These are phyloP conservation scores for Aurelia sp. DNA, from an alignment of 30 jellyfish, hydroid and myxozoan genomes.

Conservation along the genomic window DNA sequence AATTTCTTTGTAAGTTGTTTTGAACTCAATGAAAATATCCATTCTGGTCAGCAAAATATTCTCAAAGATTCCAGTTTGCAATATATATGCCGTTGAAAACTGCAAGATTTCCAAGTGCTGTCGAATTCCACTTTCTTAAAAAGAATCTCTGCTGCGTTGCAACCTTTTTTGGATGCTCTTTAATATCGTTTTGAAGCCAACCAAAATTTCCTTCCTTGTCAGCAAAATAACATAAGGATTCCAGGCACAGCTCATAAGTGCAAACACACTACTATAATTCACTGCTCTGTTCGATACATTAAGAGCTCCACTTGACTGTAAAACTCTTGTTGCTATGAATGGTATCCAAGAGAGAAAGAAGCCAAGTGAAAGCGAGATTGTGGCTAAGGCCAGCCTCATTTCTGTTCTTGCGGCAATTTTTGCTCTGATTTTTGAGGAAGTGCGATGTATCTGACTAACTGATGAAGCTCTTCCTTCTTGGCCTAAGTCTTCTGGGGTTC, in stretches of 20 bases:
- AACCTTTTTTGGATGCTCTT: background rate
- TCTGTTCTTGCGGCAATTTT: conserved; percentile 26
- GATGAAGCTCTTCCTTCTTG: background rate
- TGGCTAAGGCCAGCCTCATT: conserved; percentile 61
- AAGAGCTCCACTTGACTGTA: conserved; percentile 8
- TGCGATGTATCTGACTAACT: background rate
- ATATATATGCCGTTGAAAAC: too few species aligned
- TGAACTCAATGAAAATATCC: conserved; percentile 1
- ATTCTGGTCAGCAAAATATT: too few species aligned
- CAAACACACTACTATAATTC: conserved; percentile 32
- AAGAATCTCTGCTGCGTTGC: too few species aligned
- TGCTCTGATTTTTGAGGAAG: background rate
- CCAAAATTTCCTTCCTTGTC: conserved; percentile 29
- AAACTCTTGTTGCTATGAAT: conserved; percentile 27
- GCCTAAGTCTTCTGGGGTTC: background rate
- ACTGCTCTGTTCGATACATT: conserved; percentile 29
- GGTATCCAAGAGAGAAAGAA: conserved; percentile 60
- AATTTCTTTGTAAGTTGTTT: background rate
- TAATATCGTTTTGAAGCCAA: conserved; percentile 27
- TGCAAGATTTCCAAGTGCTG: too few species aligned
- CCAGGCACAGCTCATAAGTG: conserved; percentile 58
- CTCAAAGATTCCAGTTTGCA: too few species aligned
- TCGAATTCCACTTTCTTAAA: too few species aligned
- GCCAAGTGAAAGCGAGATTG: conserved; percentile 40
- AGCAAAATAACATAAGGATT: conserved; percentile 49